phyloP scores from a whole-genome alignment of 2,113 vertebrate species.

The Nicator chloris region DNA sequence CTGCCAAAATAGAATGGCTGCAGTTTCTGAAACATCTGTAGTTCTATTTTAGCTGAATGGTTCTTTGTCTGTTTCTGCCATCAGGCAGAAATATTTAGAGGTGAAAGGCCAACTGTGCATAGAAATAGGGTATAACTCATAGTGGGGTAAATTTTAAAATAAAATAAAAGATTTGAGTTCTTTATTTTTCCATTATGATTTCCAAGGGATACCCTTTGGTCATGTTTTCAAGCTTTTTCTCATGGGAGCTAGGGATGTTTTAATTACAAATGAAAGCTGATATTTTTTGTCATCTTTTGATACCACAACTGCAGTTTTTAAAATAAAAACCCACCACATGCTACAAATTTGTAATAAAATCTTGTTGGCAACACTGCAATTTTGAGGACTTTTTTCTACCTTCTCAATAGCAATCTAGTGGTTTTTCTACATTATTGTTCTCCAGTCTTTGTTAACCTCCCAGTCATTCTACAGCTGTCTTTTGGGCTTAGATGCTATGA shows the following conservation, averaged over 20 bases:
- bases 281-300: neutral
- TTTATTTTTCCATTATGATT: slow-evolving; percentile 1
- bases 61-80: slow-evolving; percentile 32
- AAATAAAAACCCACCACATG: neutral
- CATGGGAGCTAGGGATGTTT: neutral
- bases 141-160: neutral
- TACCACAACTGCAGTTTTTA: neutral
- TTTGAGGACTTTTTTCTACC: neutral
- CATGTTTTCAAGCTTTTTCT: neutral
- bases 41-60: slow-evolving; percentile 38
- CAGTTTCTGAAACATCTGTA: slow-evolving; percentile 51
- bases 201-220: neutral
- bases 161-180: neutral
- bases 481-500: neutral
- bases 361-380: neutral
- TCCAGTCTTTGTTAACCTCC: slow-evolving; percentile 9
- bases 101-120: neutral
- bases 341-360: neutral
- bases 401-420: neutral
- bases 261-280: slow-evolving; percentile 12
- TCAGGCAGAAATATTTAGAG: slow-evolving; percentile 14
- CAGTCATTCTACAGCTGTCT: slow-evolving; percentile 6
- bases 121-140: neutral
- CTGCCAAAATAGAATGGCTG: slow-evolving; percentile 48
- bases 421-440: neutral